These are phyloP conservation scores for Heliothis subflexa DNA, from an alignment of 1,140 invertebrate species.

Conservation along the genomic window DNA sequence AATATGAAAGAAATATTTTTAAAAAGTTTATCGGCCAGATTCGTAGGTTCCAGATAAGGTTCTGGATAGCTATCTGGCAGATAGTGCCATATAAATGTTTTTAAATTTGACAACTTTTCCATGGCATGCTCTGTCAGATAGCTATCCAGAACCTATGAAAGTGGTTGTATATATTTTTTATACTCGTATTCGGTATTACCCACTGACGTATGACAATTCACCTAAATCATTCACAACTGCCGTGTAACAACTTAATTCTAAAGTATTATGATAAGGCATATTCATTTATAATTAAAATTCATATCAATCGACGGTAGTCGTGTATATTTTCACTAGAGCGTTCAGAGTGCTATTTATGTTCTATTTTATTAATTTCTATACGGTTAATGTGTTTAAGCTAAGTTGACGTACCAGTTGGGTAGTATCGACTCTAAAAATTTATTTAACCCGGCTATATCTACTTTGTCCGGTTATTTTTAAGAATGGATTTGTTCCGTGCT, in stretches of 20 bases:
- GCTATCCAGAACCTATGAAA: too few species aligned
- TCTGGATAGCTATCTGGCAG: too few species aligned
- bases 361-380: constrained; percentile 6
- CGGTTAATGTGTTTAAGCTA: constrained; percentile 2
- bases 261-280: constrained; percentile 59
- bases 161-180: background rate
- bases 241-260: constrained; percentile 55
- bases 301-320: constrained; percentile 48
- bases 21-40: too few species aligned
- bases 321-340: constrained; percentile 59
- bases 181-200: background rate
- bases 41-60: too few species aligned
- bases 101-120: too few species aligned
- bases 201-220: background rate
- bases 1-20: background rate
- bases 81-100: too few species aligned
- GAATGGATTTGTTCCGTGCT: constrained; percentile 3
- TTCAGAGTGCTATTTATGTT: constrained; percentile 51
- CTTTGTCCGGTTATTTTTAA: background rate
- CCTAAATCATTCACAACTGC: constrained; percentile 32
- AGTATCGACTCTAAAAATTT: background rate
- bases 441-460: background rate
- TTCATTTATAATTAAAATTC: constrained; percentile 48
- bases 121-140: too few species aligned
- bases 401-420: background rate